These are phyloP conservation scores for Penaeus japonicus DNA, from an alignment of 1,140 invertebrate genomes.

Conservation along the genomic window DNA sequence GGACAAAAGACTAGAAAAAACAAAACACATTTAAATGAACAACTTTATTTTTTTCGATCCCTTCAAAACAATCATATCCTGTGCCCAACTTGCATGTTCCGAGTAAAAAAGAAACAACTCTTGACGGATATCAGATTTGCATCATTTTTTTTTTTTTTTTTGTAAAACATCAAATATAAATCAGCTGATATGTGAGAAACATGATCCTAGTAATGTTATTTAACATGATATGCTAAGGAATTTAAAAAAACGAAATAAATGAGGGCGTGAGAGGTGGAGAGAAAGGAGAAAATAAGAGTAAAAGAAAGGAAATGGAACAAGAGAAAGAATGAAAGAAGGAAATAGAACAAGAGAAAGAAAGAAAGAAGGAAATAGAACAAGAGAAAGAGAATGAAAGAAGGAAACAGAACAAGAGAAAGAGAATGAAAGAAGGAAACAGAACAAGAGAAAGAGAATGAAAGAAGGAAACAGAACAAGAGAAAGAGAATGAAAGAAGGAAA, in stretches of 20 bases:
- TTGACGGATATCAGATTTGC: not conserved
- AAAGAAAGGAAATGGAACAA: not conserved
- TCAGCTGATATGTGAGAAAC: slow-evolving; percentile 34
- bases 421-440: not conserved
- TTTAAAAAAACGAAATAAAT: not conserved
- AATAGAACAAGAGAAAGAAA: not conserved
- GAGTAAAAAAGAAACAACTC: not conserved
- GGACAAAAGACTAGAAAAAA: not conserved
- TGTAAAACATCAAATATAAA: slow-evolving; percentile 16
- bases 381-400: not conserved
- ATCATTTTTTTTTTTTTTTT: slow-evolving; percentile 2
- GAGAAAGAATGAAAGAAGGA: no score
- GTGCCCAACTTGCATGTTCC: slow-evolving; percentile 17
- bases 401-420: not conserved
- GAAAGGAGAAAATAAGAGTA: not conserved
- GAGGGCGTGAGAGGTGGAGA: not conserved
- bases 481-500: no score
- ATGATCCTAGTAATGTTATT: slow-evolving; percentile 7
- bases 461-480: not conserved
- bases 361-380: not conserved
- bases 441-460: not conserved
- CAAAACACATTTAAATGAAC: slow-evolving; percentile 10
- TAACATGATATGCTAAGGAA: slow-evolving; percentile 29
- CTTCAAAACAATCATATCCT: slow-evolving; percentile 43
- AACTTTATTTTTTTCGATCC: slow-evolving; percentile 27